Evolutionary conservation across 2,888 invertebrate species (phyloP), one percentile per base, ranked within the genome.

Genomic region (Synergus japonicus): DNA sequence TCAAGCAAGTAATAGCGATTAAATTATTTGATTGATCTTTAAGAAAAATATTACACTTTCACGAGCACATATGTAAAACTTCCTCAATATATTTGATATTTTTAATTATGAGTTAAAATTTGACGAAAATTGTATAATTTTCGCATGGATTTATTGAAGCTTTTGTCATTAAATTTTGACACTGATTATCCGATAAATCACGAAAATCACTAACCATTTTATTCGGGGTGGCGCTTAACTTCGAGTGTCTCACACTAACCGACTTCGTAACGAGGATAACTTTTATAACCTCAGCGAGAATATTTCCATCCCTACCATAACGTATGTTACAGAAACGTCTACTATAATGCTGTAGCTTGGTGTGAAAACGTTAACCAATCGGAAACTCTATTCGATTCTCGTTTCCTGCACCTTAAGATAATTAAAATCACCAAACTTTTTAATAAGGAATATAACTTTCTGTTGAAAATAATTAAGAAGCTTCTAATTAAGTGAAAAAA

Each of bases 261-360:
- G 83, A 79, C 76, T 80, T 83, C 82, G 77, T 82, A 82, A 83
- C 79, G 82, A 83, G 88, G 86, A 89, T 88, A 89, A 90, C 90
- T 90, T 89, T 90, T 90, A 90, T 90, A 90, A 90, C 86, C 88
- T 87, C 87, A 84, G 85, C 85, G 78, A 83, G 82, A 84, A 86
- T 85, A 80, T 84, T 81, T 78, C 82, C 78, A 76, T 81, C 79
- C 80, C 81, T 80, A 66, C 76, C 63, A 65, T 37, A 9, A 8
- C 65, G 44, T 63, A 29, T 63, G 18, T 46, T 37, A 58, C 76
- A 54, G 44, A 76, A 49, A 7, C 49, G 64, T 79, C 86, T 67
- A 84, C 89, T 90, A 90, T 89, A 89, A 90, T 89, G 87, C 88
- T 89, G 85, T 86, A 83, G 86, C 85, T 87, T 86, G 58, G 82